Conservation (phyloP, 2,797 vertebrate genomes). For the Cuculus canorus region DNA sequence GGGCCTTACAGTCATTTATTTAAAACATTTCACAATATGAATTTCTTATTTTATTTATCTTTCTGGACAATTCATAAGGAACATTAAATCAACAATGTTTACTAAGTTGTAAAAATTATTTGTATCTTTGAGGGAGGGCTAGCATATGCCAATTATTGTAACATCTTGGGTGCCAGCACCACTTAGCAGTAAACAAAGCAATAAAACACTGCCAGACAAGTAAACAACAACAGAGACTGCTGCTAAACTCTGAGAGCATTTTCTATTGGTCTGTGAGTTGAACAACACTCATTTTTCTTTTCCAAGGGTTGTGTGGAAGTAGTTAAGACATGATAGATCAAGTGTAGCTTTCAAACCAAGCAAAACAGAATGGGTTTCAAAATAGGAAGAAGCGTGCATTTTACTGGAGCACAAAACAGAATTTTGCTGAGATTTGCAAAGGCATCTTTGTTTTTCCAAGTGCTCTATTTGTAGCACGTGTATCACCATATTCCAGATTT, state of each 20-base stretch:
- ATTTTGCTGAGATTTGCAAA: background rate
- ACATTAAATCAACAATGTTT: slow-evolving; percentile 17
- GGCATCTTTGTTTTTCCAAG: background rate
- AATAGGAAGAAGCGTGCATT: background rate
- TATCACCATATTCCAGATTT: background rate
- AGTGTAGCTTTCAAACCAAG: background rate
- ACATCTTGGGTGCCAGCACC: background rate
- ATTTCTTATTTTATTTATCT: slow-evolving; percentile 29
- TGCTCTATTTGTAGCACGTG: background rate
- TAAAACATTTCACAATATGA: background rate
- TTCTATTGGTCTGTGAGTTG: background rate
- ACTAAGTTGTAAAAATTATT: slow-evolving; percentile 19
- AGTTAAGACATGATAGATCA: background rate
- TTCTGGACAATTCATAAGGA: background rate
- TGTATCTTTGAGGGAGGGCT: background rate
- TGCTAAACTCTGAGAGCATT: background rate
- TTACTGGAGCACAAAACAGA: background rate
- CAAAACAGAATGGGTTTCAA: background rate
- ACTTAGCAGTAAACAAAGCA: slow-evolving; percentile 46
- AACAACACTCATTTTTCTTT: background rate
- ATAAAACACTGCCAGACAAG: slow-evolving; percentile 28
- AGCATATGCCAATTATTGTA: slow-evolving; percentile 34
- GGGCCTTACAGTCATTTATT: background rate
- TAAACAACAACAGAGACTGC: slow-evolving; percentile 18
- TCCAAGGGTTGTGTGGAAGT: background rate